These are phyloP conservation scores for Ericerus pela DNA, from an alignment of 1,140 invertebrate genomes.

Conservation along the genomic window DNA sequence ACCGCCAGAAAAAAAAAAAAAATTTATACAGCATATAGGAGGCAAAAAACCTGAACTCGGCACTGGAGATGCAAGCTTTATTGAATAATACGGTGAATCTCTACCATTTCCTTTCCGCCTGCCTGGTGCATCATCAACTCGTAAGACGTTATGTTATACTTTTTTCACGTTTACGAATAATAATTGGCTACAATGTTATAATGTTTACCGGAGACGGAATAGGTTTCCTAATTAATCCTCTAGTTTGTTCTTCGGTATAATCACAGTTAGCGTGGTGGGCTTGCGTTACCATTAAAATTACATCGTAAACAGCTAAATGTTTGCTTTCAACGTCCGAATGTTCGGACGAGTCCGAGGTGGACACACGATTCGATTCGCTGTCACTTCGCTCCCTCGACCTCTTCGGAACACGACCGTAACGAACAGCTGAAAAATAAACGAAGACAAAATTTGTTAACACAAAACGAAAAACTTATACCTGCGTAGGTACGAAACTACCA, in stretches of 20 bases:
- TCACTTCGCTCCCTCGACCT: slow-evolving; percentile 65
- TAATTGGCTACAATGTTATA: not conserved
- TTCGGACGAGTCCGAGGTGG: slow-evolving; percentile 26
- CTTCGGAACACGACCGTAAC: slow-evolving; percentile 91
- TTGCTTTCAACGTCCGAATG: slow-evolving; percentile 29
- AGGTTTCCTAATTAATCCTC: slow-evolving; percentile 51
- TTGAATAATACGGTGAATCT: no score
- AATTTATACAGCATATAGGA: no score
- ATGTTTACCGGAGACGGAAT: slow-evolving; percentile 46
- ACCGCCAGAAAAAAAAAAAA: no score
- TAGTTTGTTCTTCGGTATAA: slow-evolving; percentile 73
- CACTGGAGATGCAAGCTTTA: no score
- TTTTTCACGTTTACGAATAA: no score
- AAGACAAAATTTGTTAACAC: no score
- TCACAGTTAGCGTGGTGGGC: slow-evolving; percentile 79
- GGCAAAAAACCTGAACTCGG: no score
- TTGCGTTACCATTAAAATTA: slow-evolving; percentile 73
- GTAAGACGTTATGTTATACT: no score
- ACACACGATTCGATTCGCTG: slow-evolving; percentile 30
- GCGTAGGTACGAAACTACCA: no score
- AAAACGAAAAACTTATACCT: no score
- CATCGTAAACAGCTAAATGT: slow-evolving; percentile 59
- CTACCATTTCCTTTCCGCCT: no score
- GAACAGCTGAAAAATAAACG: slow-evolving; percentile 54
- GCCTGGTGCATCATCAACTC: no score